These are phyloP conservation scores for Gila robusta DNA, from an alignment of 2,797 vertebrate genomes.

Conservation along the genomic window DNA sequence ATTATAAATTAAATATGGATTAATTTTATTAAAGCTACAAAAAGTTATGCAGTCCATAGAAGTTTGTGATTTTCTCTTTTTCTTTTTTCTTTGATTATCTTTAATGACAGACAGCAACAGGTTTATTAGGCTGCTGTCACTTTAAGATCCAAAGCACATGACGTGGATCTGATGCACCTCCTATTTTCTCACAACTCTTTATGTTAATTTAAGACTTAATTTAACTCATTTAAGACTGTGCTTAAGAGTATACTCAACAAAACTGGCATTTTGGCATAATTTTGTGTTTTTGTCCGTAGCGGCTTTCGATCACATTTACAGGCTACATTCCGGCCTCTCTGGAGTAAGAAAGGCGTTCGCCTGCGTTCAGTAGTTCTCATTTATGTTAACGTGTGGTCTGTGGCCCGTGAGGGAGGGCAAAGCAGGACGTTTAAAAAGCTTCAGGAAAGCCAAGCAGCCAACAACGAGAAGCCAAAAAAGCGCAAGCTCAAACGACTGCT, in stretches of 20 bases:
- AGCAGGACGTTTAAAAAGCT: slow-evolving; percentile 58
- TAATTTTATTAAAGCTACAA: too few relatives aligned
- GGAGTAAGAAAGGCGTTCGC: not conserved
- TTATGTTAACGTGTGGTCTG: slow-evolving; percentile 67
- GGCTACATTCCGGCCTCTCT: not conserved
- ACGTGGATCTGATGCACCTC: too few relatives aligned
- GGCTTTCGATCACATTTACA: not conserved
- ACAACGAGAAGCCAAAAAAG: slow-evolving; percentile 54
- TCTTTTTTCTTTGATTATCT: too few relatives aligned
- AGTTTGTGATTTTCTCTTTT: not conserved
- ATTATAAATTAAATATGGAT: too few relatives aligned
- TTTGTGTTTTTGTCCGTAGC: too few relatives aligned
- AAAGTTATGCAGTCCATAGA: not conserved
- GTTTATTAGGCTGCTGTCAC: too few relatives aligned
- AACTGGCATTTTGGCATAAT: too few relatives aligned
- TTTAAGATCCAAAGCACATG: too few relatives aligned
- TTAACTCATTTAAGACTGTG: too few relatives aligned
- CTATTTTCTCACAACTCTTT: too few relatives aligned
- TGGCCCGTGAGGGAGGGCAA: slow-evolving; percentile 55
- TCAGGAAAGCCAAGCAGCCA: slow-evolving; percentile 56
- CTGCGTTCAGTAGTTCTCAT: slow-evolving; percentile 12
- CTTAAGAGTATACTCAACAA: too few relatives aligned
- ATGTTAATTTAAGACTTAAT: too few relatives aligned
- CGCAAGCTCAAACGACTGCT: slow-evolving; percentile 66
- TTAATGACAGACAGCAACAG: not conserved